phyloP scores from a whole-genome alignment of 37 sponge, comb jelly and placozoan genomes.

The Amphimedon queenslandica region DNA sequence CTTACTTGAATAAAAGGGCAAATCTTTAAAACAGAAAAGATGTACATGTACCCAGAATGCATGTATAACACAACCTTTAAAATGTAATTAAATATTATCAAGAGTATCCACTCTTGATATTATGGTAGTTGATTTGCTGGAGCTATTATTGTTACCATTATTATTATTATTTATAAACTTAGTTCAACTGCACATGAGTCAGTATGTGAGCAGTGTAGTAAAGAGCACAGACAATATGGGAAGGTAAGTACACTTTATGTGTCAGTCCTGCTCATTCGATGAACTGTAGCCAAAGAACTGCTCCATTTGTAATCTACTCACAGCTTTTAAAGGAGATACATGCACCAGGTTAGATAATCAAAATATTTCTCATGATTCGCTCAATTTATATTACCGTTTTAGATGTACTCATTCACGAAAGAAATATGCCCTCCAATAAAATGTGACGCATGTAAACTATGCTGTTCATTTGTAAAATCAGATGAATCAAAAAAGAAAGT shows the following conservation, averaged over 20 bases:
- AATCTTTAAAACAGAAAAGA: too few relatives aligned
- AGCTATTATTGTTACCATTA: too few relatives aligned
- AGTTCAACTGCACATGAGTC: neutral
- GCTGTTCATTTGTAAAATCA: conserved; percentile 76
- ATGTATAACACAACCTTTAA: too few relatives aligned
- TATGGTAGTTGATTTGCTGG: too few relatives aligned
- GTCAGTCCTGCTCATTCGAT: too few relatives aligned
- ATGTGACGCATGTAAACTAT: conserved; percentile 69
- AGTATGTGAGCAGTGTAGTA: conserved; percentile 56
- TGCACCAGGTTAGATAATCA: conserved; percentile 53
- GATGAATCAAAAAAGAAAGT: conserved; percentile 72
- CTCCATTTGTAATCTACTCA: conserved; percentile 53
- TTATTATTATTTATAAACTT: too few relatives aligned
- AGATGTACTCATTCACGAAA: conserved; percentile 74
- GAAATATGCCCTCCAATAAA: conserved; percentile 68
- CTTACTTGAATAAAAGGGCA: too few relatives aligned
- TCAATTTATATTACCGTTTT: too few relatives aligned
- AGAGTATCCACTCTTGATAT: too few relatives aligned
- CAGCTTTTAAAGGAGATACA: conserved; percentile 78
- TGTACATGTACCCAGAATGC: too few relatives aligned
- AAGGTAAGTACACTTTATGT: too few relatives aligned
- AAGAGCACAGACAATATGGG: conserved; percentile 60
- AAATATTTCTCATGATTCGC: neutral
- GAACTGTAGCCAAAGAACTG: conserved; percentile 61
- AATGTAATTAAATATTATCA: too few relatives aligned